Base-by-base conservation (phyloP, 2,797 vertebrate species). In the Triplophysa bombifrons region DNA sequence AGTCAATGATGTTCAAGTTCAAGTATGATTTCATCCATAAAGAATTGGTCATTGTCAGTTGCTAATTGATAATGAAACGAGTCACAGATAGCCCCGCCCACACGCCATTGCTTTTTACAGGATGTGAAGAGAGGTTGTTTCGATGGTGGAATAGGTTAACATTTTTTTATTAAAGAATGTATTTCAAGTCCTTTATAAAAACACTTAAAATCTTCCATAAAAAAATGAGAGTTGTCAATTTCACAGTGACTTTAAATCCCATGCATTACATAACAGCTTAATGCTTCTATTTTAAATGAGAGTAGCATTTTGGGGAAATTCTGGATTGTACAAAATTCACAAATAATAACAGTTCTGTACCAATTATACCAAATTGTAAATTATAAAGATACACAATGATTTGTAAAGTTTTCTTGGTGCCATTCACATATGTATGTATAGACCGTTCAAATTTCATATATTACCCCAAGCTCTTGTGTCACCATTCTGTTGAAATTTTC, bases 401-500 rank as follows among this genome's bases (percentile, higher is more conserved):
- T 30, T 30, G 30, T 30, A 30, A 30, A 30, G 30, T 3, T 30
- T 55, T 55, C 5, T 65, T 41, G 2, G 34, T 27, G 5, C 16
- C 16, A 38, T 34, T 41, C 70, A 73, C 27, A 30, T 30, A 44
- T 3, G 44, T 63, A 27, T 9, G 1, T 20, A 55, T 51, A 17
- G 20, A 63, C 14, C 30, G 56, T 48, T 80, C 56, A 75, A 75
- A 83, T 85, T 85, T 81, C 73, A 65, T 78, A 78, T 13, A 38
- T 63, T 25, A 34, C 34, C 60, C 76, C 44, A 20, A 75, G 73
- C 10, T 56, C 66, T 64, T 4, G 27, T 83, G 69, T 74, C 81
- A 82, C 70, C 71, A 79, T 72, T 25, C 19, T 60, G 41, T 58
- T 80, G 61, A 60, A 85, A 85, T 87, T 85, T 83, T 82, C 84